Evolutionary conservation across 2,888 invertebrate species (phyloP).

Genomic region (Patella pellucida): DNA sequence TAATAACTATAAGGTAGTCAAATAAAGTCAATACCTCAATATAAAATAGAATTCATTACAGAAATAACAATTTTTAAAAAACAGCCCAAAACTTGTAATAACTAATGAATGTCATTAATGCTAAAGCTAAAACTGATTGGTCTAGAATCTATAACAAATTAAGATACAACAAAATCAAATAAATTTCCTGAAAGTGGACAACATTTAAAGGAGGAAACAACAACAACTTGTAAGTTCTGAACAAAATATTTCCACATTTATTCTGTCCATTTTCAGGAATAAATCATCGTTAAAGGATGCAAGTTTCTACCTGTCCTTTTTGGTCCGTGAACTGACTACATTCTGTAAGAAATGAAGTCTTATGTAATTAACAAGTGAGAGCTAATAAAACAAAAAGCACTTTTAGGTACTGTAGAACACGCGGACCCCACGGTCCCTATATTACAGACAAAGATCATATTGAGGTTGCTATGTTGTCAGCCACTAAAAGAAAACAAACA

Average conservation of each 20-base stretch:
- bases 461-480: conserved; percentile 12
- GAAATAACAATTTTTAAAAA: conserved; percentile 11
- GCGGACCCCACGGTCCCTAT: neutral
- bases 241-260: too few species aligned
- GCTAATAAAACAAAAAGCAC: conserved; percentile 8
- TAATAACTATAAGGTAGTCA: conserved; percentile 12
- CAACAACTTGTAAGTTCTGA: too few species aligned
- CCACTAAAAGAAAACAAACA: conserved; percentile 10
- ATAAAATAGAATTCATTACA: conserved; percentile 10
- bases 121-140: conserved; percentile 8
- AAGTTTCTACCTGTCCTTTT: conserved; percentile 1
- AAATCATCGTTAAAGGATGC: too few species aligned
- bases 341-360: conserved; percentile 12
- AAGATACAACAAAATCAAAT: conserved; percentile 6
- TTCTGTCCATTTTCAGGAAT: too few species aligned
- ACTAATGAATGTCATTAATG: conserved; percentile 8
- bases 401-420: neutral
- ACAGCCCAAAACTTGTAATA: conserved; percentile 9
- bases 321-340: conserved; percentile 10
- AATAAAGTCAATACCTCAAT: conserved; percentile 8
- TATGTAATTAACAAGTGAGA: conserved; percentile 9
- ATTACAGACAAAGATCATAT: neutral
- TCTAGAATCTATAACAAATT: conserved; percentile 12
- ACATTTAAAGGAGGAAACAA: too few species aligned
- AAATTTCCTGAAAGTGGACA: too few species aligned